These are phyloP conservation scores for Hydra vulgaris DNA, from an alignment of 30 jellyfish, hydroid and myxozoan species.

Conservation along the genomic window DNA sequence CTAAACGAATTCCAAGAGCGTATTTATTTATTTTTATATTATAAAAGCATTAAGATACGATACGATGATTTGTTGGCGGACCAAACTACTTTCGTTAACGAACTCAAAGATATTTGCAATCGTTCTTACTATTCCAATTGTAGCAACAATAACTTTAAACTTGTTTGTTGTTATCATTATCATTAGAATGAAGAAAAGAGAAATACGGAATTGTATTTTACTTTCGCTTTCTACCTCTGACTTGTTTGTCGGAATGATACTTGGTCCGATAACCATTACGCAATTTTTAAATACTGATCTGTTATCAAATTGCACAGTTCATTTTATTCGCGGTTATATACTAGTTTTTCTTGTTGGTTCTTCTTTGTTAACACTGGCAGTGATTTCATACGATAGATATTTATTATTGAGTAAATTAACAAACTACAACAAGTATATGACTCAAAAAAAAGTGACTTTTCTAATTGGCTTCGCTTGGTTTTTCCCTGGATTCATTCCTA, in stretches of 20 bases:
- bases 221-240: constrained; percentile 61
- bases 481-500: constrained; percentile 47
- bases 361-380: constrained; percentile 48
- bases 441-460: constrained; percentile 29
- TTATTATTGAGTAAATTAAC: constrained; percentile 36
- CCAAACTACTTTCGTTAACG: background rate
- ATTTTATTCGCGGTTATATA: constrained; percentile 38
- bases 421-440: constrained; percentile 34
- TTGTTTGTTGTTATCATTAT: constrained; percentile 31
- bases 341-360: constrained; percentile 60
- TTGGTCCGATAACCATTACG: constrained; percentile 37
- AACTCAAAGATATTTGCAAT: constrained; percentile 28
- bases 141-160: constrained; percentile 31
- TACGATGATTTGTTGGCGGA: background rate
- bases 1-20: too few relatives aligned
- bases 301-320: constrained; percentile 33
- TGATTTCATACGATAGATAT: constrained; percentile 61
- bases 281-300: constrained; percentile 30
- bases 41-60: background rate
- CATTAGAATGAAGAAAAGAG: constrained; percentile 13
- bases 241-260: constrained; percentile 47
- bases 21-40: too few relatives aligned
- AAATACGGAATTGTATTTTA: constrained; percentile 41
- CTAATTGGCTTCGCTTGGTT: constrained; percentile 53
- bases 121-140: constrained; percentile 21